Conservation (phyloP, 2,797 vertebrate species). For the Gallirallus australis region DNA sequence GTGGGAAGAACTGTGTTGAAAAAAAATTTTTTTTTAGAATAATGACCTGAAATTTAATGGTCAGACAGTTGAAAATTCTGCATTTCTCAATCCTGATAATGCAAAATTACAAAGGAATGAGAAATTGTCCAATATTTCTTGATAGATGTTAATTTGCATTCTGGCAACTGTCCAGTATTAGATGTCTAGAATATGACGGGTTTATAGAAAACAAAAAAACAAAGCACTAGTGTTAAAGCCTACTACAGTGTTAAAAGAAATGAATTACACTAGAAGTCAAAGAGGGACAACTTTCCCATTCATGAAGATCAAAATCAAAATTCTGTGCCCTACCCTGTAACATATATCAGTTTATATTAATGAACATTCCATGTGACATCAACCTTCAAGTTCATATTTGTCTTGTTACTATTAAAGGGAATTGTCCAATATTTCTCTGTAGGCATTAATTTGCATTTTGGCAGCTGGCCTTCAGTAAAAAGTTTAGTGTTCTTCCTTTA, state of each 20-base stretch:
- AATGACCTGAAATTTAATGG: background rate
- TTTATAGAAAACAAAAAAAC: slow-evolving; percentile 32
- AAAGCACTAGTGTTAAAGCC: background rate
- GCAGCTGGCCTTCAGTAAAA: slow-evolving; percentile 53
- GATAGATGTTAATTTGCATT: background rate
- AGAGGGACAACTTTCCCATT: background rate
- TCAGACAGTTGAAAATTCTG: background rate
- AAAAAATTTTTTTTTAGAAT: background rate
- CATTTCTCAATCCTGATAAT: background rate
- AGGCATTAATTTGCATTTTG: slow-evolving; percentile 67
- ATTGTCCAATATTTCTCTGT: slow-evolving; percentile 34
- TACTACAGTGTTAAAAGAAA: background rate
- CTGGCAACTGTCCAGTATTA: background rate
- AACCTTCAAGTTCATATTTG: slow-evolving; percentile 25
- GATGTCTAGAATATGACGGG: background rate
- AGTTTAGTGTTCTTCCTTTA: slow-evolving; percentile 43
- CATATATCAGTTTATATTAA: background rate
- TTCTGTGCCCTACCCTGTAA: background rate
- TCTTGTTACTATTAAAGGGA: slow-evolving; percentile 2
- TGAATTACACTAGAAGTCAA: background rate
- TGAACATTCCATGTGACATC: background rate
- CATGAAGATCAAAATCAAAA: background rate
- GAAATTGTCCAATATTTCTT: background rate
- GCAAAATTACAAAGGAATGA: background rate
- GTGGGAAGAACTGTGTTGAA: background rate